phyloP scores from a whole-genome alignment of 2,888 invertebrate species.

The Lymantria monacha region DNA sequence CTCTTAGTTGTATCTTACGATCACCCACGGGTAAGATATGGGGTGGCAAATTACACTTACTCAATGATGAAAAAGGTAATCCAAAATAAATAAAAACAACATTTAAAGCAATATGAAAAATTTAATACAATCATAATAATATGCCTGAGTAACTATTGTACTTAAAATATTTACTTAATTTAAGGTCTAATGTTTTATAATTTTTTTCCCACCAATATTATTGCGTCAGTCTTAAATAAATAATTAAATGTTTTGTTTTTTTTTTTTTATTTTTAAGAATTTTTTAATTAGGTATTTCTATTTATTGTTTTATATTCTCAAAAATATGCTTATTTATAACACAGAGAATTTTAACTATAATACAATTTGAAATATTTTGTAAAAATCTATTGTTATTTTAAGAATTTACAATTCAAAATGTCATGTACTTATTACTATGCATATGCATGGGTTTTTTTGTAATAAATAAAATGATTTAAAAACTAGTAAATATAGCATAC shows the following conservation, averaged over 20 bases:
- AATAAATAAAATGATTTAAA: constrained; percentile 47
- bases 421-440: constrained; percentile 12
- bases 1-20: too few relatives aligned
- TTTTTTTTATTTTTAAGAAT: neutral
- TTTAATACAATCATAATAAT: constrained; percentile 50
- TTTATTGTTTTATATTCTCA: neutral
- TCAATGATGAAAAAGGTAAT: too few relatives aligned
- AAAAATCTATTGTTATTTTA: constrained; percentile 3
- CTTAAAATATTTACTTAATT: constrained; percentile 57
- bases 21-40: too few relatives aligned
- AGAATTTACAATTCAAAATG: constrained; percentile 17
- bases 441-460: constrained; percentile 24
- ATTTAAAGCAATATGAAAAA: constrained; percentile 70
- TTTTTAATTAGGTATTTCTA: neutral
- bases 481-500: constrained; percentile 40
- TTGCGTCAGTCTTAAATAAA: constrained; percentile 49
- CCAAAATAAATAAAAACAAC: constrained; percentile 35
- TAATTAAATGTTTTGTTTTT: constrained; percentile 8
- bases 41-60: too few relatives aligned
- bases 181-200: constrained; percentile 13
- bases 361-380: neutral
- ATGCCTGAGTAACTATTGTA: constrained; percentile 73
- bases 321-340: neutral
- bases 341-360: neutral
- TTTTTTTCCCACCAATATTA: constrained; percentile 35